phyloP scores from a whole-genome alignment of 2,113 vertebrate genomes.

The Mastomys natalensis region DNA sequence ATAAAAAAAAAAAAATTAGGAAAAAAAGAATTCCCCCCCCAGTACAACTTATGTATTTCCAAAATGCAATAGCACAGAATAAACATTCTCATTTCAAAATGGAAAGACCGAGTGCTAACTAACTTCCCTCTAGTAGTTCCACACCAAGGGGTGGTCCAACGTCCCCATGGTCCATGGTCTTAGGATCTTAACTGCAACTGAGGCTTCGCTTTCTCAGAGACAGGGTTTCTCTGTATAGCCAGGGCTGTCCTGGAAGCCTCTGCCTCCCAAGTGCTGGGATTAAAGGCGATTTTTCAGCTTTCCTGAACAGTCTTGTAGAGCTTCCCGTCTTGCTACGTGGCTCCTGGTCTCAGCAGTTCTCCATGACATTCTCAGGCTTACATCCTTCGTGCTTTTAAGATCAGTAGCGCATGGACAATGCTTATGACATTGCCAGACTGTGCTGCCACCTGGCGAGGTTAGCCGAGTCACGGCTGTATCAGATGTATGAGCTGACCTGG shows the following conservation, averaged over 20 bases:
- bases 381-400: not conserved
- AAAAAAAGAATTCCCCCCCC: no score
- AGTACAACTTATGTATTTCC: not conserved
- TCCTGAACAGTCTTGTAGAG: not conserved
- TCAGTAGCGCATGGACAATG: not conserved
- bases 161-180: not conserved
- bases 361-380: not conserved
- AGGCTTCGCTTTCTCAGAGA: not conserved
- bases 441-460: not conserved
- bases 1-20: no score
- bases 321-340: not conserved
- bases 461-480: not conserved
- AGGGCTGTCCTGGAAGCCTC: no score
- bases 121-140: not conserved
- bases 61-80: not conserved
- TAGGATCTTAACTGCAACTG: not conserved
- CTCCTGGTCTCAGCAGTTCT: not conserved
- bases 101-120: not conserved
- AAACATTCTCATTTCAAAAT: not conserved
- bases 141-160: not conserved
- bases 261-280: no score
- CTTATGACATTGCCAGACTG: not conserved
- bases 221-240: no score
- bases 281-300: not conserved
- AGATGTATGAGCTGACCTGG: not conserved